Base-by-base conservation (phyloP, 1,140 invertebrate genomes). In the Caenorhabditis briggsae region DNA sequence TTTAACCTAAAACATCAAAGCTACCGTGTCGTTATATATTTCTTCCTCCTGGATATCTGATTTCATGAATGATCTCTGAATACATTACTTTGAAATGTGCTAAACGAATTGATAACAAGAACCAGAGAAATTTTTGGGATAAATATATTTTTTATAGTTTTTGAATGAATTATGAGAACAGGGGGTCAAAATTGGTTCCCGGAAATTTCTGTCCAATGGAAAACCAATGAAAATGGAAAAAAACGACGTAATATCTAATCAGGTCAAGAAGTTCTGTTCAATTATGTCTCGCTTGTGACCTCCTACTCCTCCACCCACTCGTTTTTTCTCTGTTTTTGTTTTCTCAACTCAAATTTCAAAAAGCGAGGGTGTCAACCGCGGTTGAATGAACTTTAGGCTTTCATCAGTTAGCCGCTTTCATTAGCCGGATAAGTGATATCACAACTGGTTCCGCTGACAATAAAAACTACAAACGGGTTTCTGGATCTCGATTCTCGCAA, bases 381-480 rank as follows among this genome's bases (percentile, higher is more conserved):
- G 41, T 70, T 70, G 41, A 70, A 5, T 70, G 64, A 70, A 43
- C 64, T 70, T 48, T 46, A 41, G n/a, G 1, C 43, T 25, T 48
- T 18, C 41, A 46, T 70, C 64, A 46, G 64, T 48, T 70, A 70
- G 41, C 64, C 12, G 33, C n/a, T 20, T 46, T 18, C 16, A n/a
- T n/a, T 33, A 64, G 33, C 64, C 41, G 33, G 64, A 70, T 46
- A 43, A 70, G n/a, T 70, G 64, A 70, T 70, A 70, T 70, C 64
- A 70, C 64, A 78, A 78, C 70, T 78, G 12, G 70, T 78, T 78
- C 70, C 70, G 11, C 70, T 46, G 23, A 78, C 50, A 20, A 78
- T 46, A 78, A 50, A 12, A 70, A 70, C 33, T 70, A 43, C 46
- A 78, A 78, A 78, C 70, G 70, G 70, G 70, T 78, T 78, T 78